Percentiles rank a stretch among this genome's conserved stretches.
Evolutionary conservation across 2,797 vertebrate genomes (phyloP).

Genomic region (Myotis myotis): DNA sequence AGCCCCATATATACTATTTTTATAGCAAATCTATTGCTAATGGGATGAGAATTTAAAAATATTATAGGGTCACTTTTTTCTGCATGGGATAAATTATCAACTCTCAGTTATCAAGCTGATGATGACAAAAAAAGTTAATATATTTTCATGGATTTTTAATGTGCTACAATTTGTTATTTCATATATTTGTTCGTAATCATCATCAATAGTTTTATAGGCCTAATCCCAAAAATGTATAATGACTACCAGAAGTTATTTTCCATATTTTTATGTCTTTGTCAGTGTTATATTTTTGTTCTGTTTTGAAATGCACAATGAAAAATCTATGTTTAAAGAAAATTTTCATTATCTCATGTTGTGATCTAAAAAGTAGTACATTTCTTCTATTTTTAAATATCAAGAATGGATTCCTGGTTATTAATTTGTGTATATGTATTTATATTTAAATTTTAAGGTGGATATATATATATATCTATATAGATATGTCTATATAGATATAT

Average conservation of each 20-base stretch:
- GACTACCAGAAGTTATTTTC: conserved; percentile 38
- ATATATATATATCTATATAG: neutral
- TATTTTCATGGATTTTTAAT: conserved; percentile 23
- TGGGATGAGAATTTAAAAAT: neutral
- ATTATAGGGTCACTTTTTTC: neutral
- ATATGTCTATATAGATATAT: neutral
- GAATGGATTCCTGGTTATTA: neutral
- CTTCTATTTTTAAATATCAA: neutral
- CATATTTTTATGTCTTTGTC: conserved; percentile 60
- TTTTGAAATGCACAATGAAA: conserved; percentile 38
- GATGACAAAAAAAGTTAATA: neutral
- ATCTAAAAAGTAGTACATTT: neutral
- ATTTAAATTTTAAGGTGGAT: conserved; percentile 30
- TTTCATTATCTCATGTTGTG: conserved; percentile 5
- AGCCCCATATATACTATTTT: neutral
- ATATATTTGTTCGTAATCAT: conserved; percentile 63
- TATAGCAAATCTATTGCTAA: conserved; percentile 4
- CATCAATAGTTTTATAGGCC: neutral
- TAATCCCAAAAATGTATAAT: conserved; percentile 12
- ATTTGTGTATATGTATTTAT: conserved; percentile 10
- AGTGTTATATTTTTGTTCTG: conserved; percentile 53
- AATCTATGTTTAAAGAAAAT: conserved; percentile 59
- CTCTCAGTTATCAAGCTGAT: conserved; percentile 29
- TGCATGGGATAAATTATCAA: neutral
- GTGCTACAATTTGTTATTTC: conserved; percentile 36